Evolutionary conservation across 2,888 invertebrate species (phyloP).

Genomic region (Acheta domesticus): DNA sequence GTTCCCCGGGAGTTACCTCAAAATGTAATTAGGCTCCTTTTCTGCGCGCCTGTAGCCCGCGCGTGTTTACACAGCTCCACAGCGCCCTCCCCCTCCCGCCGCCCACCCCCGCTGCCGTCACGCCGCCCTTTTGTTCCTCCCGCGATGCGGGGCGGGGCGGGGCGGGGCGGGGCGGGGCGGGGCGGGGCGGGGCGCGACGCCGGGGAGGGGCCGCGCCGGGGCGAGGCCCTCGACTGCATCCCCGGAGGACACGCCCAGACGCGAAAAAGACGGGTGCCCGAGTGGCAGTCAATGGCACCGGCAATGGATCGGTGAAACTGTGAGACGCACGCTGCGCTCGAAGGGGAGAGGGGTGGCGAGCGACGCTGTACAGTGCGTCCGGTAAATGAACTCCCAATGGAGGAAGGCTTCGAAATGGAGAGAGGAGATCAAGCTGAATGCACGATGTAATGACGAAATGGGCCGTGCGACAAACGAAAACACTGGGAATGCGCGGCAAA

Average conservation of each 20-base stretch:
- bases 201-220: background rate
- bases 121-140: conserved; percentile 21
- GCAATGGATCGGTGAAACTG: conserved; percentile 23
- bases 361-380: too few relatives aligned
- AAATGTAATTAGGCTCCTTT: conserved; percentile 38
- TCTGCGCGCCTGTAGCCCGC: conserved; percentile 29
- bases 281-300: conserved; percentile 19
- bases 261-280: background rate
- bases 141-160: conserved; percentile 2
- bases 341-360: too few relatives aligned
- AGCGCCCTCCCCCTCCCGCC: too few relatives aligned
- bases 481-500: too few relatives aligned
- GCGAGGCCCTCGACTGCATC: background rate
- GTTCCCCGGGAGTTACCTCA: conserved; percentile 33
- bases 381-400: too few relatives aligned
- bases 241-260: background rate
- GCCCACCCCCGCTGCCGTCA: background rate
- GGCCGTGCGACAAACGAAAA: too few relatives aligned
- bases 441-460: too few relatives aligned
- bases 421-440: too few relatives aligned
- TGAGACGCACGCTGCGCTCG: background rate
- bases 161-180: background rate
- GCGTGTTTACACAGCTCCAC: conserved; percentile 34
- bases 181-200: background rate
- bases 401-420: too few relatives aligned